Percentiles rank a stretch among this genome's conserved stretches.
These are phyloP conservation scores for Eupithecia tripunctaria DNA, from an alignment of 2,888 invertebrate genomes.

Conservation along the genomic window DNA sequence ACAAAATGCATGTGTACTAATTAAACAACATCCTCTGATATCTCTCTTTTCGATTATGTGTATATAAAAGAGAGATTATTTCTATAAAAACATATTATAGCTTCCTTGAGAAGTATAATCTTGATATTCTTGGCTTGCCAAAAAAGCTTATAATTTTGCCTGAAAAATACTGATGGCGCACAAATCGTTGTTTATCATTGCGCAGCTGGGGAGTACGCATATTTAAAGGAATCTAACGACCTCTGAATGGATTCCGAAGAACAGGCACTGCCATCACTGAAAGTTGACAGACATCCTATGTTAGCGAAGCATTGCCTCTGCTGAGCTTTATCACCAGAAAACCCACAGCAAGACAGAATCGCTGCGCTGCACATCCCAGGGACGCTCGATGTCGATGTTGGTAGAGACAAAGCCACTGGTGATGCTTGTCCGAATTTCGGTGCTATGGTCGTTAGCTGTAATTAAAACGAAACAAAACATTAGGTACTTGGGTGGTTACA, in stretches of 20 bases:
- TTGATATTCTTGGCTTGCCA: neutral
- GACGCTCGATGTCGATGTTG: conserved; percentile 7
- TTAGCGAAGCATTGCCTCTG: conserved; percentile 60
- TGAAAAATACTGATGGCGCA: conserved; percentile 57
- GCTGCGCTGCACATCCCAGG: conserved; percentile 65
- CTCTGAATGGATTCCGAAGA: conserved; percentile 48
- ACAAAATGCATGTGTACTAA: neutral
- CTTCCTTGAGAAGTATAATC: neutral
- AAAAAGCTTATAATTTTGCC: neutral
- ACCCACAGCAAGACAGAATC: conserved; percentile 65
- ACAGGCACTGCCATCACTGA: conserved; percentile 55
- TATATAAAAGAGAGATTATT: neutral
- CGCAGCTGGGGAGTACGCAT: conserved; percentile 55
- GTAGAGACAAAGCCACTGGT: conserved; percentile 3
- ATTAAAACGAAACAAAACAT: conserved; percentile 23
- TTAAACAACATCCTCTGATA: neutral
- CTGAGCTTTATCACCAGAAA: conserved; percentile 36
- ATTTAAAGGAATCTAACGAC: conserved; percentile 59
- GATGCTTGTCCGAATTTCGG: conserved; percentile 36
- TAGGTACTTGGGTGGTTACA: neutral
- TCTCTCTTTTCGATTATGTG: neutral
- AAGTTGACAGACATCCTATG: conserved; percentile 57
- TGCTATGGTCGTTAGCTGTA: conserved; percentile 45
- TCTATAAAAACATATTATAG: neutral
- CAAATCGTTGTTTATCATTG: conserved; percentile 45